Base-by-base conservation (phyloP, 2,113 vertebrate genomes). In the Catharus bicknelli region DNA sequence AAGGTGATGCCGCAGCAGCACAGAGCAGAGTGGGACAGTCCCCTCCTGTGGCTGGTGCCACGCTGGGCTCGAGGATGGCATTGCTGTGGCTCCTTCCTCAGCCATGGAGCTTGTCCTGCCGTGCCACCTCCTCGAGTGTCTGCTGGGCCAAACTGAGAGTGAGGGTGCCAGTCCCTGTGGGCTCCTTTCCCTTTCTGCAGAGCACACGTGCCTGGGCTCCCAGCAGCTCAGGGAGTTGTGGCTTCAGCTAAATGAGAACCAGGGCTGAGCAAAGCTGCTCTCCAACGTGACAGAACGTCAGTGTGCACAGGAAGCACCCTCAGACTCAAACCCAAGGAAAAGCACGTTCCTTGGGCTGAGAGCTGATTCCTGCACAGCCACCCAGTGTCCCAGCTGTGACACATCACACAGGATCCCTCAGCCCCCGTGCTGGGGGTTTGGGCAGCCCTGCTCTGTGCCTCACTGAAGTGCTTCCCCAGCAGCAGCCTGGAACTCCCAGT, bases 131-230 rank as follows among this genome's bases (percentile, higher is more conserved):
- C 42, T 78, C 6, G 2, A 2, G 55, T 43, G 16, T 19, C 25
- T 53, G 50, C 47, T 38, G 68, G 69, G 12, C 29, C 72, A 12
- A 59, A 8, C 19, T 0, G 30, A 43, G 38, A 7, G 5, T 8
- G 43, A 1, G 14, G 32, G 32, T 57, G 32, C 62, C 78, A 64
- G 67, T 36, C 25, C 66, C 57, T 32, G 1, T 20, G 57, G 58
- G 53, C 27, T 69, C 42, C 76, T 92, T 74, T 90, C 76, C 51
- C 42, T 69, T 76, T 80, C 63, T 36, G 55, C 79, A 29, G 90
- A 8, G 30, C 3, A 1, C 70, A 86, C 1, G 10, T 76, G 92
- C 75, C 72, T 5, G n/a, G 50, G 75, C 30, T n/a, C 67, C 51
- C 51, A 4, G 83, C 55, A 58, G 5, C 36, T 38, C 73, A 34